Base-by-base conservation (phyloP, 2,888 invertebrate species). In the Orthosia gracilis region DNA sequence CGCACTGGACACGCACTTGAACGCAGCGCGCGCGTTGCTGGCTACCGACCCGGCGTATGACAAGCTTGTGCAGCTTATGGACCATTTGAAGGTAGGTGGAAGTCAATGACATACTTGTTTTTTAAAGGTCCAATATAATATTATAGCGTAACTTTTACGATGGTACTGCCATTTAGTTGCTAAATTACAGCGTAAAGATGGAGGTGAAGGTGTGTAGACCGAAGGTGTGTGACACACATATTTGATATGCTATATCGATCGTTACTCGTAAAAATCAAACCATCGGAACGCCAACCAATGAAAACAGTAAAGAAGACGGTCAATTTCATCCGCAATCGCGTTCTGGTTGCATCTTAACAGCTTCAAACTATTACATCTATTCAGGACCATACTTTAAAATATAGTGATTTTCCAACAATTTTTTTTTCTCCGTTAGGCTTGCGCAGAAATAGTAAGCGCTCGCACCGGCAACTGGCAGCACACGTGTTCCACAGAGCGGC, bases 391-490 rank as follows among this genome's bases (percentile, higher is more conserved):
- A 2, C 12, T 26, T 23, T 55, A 18, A 23, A 23, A 5, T 5
- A 4, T 13, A 23, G 2, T 55, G 11, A 4, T 3, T 23, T 50
- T 3, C 3, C 40, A 61, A 40, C 15, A 15, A 58, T 5, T 11
- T 47, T n/a, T 7, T 63, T 40, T 4, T 1, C 12, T 17, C 21
- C n/a, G 15, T 0, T 85, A 96, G 93, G 98, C 98, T 7, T 99
- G 99, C 88, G 98, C 98, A 67, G 99, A 99, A 93, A 98, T 99
- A 74, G 99, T 99, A 52, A 97, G 98, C 68, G 98, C 98, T 69
- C 98, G 99, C 69, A 99, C 99, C 0, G 98, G 98, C 85, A 99
- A 99, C 96, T 99, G 99, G 99, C 99, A 99, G 94, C 97, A 98
- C 90, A 98, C 98, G 92, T 99, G 99, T 90, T 93, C 97, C 3